Conservation (phyloP, 2,113 vertebrate species). For the Actinemys pallida region DNA sequence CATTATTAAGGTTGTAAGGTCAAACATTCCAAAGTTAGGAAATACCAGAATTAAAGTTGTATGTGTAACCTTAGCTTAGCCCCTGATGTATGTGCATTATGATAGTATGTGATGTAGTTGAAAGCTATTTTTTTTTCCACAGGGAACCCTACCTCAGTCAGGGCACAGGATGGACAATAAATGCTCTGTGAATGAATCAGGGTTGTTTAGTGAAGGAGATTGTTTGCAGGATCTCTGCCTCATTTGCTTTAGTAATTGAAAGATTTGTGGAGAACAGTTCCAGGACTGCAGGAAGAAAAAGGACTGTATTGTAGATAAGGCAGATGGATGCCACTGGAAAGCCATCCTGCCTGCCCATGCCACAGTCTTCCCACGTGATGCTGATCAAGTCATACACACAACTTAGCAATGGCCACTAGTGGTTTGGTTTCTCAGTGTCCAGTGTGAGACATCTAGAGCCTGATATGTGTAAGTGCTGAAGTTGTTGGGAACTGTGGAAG, state of each 20-base stretch:
- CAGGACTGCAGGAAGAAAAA: not conserved
- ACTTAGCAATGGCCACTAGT: not conserved
- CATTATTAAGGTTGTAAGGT: not conserved
- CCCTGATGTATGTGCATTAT: accelerated
- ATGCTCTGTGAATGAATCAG: not conserved
- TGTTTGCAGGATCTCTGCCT: not conserved
- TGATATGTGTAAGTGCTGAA: not conserved
- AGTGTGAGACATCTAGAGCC: not conserved
- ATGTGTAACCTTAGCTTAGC: not conserved
- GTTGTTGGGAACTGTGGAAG: conserved; percentile 14
- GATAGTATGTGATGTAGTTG: not conserved
- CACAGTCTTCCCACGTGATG: not conserved
- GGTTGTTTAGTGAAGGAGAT: not conserved
- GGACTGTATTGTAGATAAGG: not conserved
- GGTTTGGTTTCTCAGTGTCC: not conserved
- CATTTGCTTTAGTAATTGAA: not conserved
- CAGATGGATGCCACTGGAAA: not conserved
- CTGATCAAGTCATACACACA: not conserved
- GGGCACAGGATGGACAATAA: not conserved
- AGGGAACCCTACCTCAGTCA: not conserved
- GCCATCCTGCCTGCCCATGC: not conserved
- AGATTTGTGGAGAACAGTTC: not conserved
- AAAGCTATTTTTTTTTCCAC: no score
- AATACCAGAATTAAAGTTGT: not conserved
- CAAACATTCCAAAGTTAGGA: not conserved